Evolutionary conservation across 2,888 invertebrate species (phyloP), one percentile per base, ranked within the genome.

Genomic region (Torymus texanus): DNA sequence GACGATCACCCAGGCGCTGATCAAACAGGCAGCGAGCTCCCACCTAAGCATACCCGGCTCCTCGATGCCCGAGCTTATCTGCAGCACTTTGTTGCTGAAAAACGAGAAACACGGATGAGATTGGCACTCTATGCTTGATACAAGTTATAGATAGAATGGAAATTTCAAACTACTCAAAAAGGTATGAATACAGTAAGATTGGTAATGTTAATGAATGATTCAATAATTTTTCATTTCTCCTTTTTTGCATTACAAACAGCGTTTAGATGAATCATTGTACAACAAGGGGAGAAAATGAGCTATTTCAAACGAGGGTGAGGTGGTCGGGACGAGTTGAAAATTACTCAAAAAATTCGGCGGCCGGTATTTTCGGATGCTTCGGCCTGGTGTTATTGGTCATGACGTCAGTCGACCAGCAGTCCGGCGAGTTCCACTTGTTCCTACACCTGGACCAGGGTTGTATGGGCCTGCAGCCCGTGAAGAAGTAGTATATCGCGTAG

Each of bases 331-430:
- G n/a, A n/a, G n/a, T n/a, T n/a, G n/a, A n/a, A 29, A 29, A 29
- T 93, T 93, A 97, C 97, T 97, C 95, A 90, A 95, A 97, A 91
- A 97, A 97, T 90, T 97, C 97, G 91, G 97, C 97, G 24, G 97
- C 95, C 50, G 97, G 96, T 78, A 97, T 96, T 85, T 94, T 94
- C 55, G 96, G 95, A 84, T 93, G 92, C 82, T 93, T 92, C 8
- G 95, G 95, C 83, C 94, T 93, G 11, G 94, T 93, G 82, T 92
- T 91, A 29, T 90, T 85, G 72, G 88, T 86, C 84, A 82, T 85
- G 84, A 80, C 92, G 77, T 91, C 92, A 2, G 95, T 94, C 72
- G 94, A 93, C 96, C 97, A 97, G 89, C 97, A 98, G 80, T 94
- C 92, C 0, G 93, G 92, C 2, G 97, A 95, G 89, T 97, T 97